A percentile compares a stretch with the other conserved stretches of the same genome.
Evolutionary conservation across 2,797 vertebrate species (phyloP).

Genomic region (Rhinatrema bivittatum): DNA sequence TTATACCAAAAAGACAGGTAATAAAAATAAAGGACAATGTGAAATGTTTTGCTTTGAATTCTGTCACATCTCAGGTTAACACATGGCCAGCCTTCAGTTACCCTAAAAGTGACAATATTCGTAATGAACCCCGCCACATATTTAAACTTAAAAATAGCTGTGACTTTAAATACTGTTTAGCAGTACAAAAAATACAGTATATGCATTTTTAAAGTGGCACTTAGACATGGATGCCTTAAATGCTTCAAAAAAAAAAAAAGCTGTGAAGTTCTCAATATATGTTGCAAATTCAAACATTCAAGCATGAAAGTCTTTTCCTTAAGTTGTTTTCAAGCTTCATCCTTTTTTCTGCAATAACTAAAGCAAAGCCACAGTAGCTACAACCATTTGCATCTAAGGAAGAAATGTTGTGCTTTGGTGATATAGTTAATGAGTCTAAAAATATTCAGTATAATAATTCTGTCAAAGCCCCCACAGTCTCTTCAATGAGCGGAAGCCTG

Average conservation of each 20-base stretch:
- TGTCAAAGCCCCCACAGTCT: constrained; percentile 80
- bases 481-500: constrained; percentile 73
- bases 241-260: constrained; percentile 40
- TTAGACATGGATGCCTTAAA: constrained; percentile 41
- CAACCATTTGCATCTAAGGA: constrained; percentile 73
- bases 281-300: constrained; percentile 57
- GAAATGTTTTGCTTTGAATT: no score
- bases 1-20: no score
- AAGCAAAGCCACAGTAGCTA: constrained; percentile 69
- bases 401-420: constrained; percentile 79
- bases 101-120: no score
- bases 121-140: no score
- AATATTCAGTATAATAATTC: constrained; percentile 86
- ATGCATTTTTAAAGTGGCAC: constrained; percentile 41
- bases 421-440: constrained; percentile 85
- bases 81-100: no score
- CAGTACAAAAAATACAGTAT: constrained; percentile 19
- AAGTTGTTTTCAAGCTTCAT: constrained; percentile 66
- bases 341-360: constrained; percentile 68
- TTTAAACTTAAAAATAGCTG: constrained; percentile 15
- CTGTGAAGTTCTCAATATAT: constrained; percentile 28
- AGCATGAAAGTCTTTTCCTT: constrained; percentile 59
- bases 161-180: constrained; percentile 25
- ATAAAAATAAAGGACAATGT: no score
- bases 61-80: no score